Percentiles rank a stretch among this genome's conserved stretches.
Conservation (phyloP, 2,797 vertebrate genomes). For the Leontocebus nigricollis region DNA sequence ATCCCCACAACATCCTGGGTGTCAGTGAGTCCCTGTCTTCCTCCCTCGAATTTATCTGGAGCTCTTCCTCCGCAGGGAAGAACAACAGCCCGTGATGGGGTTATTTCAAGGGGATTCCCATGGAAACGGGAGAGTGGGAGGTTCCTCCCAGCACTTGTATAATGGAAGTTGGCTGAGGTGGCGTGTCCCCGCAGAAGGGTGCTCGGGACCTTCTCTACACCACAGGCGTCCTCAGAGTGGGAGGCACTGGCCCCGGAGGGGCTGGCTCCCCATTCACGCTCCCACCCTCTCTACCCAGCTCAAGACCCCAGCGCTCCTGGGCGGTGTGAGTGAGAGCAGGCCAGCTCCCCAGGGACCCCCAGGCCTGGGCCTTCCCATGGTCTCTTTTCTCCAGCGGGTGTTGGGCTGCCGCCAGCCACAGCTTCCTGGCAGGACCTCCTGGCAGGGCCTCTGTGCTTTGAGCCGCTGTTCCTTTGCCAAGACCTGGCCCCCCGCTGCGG, state of each 20-base stretch:
- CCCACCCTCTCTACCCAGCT: fast-evolving
- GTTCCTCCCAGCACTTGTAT: not conserved
- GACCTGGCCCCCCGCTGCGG: fast-evolving
- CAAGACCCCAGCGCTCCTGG: not conserved
- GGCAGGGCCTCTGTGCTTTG: not conserved
- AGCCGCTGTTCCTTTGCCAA: not conserved
- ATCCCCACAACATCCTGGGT: not conserved
- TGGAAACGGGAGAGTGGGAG: conserved; percentile 66
- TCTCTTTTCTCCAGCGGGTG: not conserved
- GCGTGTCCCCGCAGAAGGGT: not conserved
- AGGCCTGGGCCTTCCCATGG: not conserved
- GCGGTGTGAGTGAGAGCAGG: not conserved
- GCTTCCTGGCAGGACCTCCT: not conserved
- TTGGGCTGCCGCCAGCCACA: not conserved
- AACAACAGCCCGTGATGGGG: conserved; percentile 20
- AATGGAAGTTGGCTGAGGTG: not conserved
- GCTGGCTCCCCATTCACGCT: not conserved
- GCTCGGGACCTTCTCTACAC: not conserved
- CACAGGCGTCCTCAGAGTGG: not conserved
- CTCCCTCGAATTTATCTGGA: fast-evolving
- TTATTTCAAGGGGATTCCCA: conserved; percentile 79
- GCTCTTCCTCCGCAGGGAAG: not conserved
- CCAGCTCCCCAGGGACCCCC: not conserved
- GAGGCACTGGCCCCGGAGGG: fast-evolving
- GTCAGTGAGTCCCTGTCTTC: not conserved